Base-by-base conservation (phyloP, 2,888 invertebrate species). In the Drosophila diplacantha region DNA sequence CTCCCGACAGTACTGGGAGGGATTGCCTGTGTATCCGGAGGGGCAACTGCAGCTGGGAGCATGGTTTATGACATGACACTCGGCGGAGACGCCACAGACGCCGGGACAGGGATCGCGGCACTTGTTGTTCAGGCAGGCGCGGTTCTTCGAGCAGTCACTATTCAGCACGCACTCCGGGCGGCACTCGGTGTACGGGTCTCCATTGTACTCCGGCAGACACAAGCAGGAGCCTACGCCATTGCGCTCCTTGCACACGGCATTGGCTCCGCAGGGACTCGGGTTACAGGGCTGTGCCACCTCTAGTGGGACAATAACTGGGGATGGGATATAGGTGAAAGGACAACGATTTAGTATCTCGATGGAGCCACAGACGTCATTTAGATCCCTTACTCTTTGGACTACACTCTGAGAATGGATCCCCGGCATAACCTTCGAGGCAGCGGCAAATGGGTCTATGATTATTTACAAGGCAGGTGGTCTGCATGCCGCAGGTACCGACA, bases 131-230 rank as follows among this genome's bases (percentile, higher is more conserved):
- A 93, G 90, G 85, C 96, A 97, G 51, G 96, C 93, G 79, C 91
- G 93, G 74, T 92, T 91, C 69, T 91, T 91, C 32, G 92, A 89
- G 80, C 96, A 96, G 81, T 96, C 96, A 26, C 93, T 93, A 85
- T 96, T 96, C 50, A 92, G 93, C 5, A 95, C 93, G 85, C 96
- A 96, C 89, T 96, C 95, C 5, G 95, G 95, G 73, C 94, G 91
- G 86, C 96, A 96, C 61, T 94, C 94, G 2, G 93, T 92, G 84
- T 95, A 95, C 1, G 96, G 96, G 89, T 96, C 95, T 35, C 96
- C 96, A 74, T 92, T 93, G 87, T 95, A 96, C 85, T 94, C 94
- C 12, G 93, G 91, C 57, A 93, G 88, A 85, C 96, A 96, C 14
- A 92, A 91, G 85, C 96, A 96, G 18, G 95, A 93, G 50, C 95